Evolutionary conservation across 2,888 invertebrate species (phyloP), one percentile per base, ranked within the genome.

Genomic region (Sinohyriopsis cumingii): DNA sequence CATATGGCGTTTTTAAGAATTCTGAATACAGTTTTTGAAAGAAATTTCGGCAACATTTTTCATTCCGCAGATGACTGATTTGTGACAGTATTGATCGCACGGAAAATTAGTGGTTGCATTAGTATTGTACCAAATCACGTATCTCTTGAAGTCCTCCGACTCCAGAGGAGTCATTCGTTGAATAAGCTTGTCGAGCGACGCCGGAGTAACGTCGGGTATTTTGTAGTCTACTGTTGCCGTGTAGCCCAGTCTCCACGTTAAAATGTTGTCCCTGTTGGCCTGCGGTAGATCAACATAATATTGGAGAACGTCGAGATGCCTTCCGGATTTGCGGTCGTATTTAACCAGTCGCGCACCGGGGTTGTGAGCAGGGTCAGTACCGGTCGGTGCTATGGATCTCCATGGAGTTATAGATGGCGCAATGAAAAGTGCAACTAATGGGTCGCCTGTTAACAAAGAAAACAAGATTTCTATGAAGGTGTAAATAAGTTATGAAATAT

Each of bases 361-460:
- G 91, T 97, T 97, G 87, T 96, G 96, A 2, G 82, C 72, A 0
- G 75, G 72, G 5, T 89, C 88, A 9, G 85, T 83, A 5, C 86
- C 78, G 0, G 67, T 68, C 59, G 79, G 65, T 18, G 63, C 33
- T 9, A 33, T 83, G 70, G 94, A 94, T 79, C 94, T 93, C 90
- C 94, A 94, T 0, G 98, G 97, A 70, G 96, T 95, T 77, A 98
- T 94, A 59, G 97, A 94, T 25, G 97, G 97, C 20, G 96, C 95
- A 86, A 96, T 91, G 91, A 97, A 93, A 78, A 91, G 86, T 94
- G 96, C 95, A 3, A 96, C 95, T 63, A 96, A 94, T 28, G 96
- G 95, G 73, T 92, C 93, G 87, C 95, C 85, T 81, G 80, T 33
- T 7, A 9, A 18, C 66, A 72, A 60, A 67, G 6, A 64, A 28